Evolutionary conservation across 2,888 invertebrate genomes (phyloP).

Genomic region (Sinotaia quadrata): DNA sequence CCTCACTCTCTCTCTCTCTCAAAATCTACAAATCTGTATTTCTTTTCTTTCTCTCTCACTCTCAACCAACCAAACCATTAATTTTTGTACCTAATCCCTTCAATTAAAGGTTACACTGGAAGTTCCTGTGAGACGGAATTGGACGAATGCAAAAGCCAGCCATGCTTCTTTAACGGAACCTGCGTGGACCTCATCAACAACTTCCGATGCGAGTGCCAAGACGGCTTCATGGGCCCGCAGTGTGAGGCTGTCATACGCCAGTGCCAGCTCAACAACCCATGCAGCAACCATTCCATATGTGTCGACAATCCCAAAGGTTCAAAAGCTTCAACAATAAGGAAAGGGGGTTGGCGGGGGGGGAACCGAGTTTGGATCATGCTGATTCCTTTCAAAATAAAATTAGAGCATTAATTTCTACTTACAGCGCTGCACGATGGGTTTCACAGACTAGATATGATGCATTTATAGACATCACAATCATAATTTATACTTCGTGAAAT

Average conservation of each 20-base stretch:
- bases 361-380: no score
- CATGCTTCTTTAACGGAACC: conserved; percentile 52
- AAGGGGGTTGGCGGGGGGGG: not conserved
- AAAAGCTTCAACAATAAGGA: not conserved
- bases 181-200: conserved; percentile 46
- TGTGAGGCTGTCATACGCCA: conserved; percentile 56
- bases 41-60: not conserved
- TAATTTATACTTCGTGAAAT: no score
- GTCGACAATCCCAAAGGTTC: conserved; percentile 57
- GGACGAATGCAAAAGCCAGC: conserved; percentile 53
- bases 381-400: no score
- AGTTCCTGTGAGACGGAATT: conserved; percentile 39
- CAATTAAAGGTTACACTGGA: conserved; percentile 35
- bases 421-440: no score
- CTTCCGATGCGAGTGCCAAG: conserved; percentile 43
- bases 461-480: no score
- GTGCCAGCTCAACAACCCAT: conserved; percentile 51
- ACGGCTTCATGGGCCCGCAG: conserved; percentile 40
- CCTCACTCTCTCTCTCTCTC: not conserved
- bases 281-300: conserved; percentile 60
- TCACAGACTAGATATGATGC: no score
- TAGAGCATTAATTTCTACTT: no score
- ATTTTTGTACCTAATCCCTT: not conserved
- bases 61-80: not conserved
- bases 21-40: not conserved